Evolutionary conservation across 2,888 invertebrate species (phyloP).

Genomic region (Stenchaetothrips biformis): DNA sequence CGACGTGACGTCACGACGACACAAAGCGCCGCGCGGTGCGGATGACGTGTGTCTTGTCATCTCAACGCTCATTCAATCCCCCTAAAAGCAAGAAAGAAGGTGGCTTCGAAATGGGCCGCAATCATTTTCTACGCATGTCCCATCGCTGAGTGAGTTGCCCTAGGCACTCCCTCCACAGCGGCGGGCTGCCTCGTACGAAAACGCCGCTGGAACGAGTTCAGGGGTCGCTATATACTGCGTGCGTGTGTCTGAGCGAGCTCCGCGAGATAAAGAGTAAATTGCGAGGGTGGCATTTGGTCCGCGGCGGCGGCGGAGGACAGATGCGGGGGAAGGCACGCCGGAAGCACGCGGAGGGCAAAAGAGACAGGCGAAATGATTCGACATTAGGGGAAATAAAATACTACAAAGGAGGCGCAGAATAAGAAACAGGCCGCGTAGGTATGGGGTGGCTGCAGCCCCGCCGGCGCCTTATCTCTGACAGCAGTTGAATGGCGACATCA

Average conservation of each 20-base stretch:
- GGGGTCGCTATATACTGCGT: background rate
- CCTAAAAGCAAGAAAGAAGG: too few species aligned
- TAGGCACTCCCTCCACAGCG: too few species aligned
- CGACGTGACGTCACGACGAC: too few species aligned
- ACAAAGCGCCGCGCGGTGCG: too few species aligned
- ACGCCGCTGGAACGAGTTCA: too few species aligned
- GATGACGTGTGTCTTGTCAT: too few species aligned
- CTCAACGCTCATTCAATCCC: too few species aligned
- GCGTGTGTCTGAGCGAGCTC: background rate
- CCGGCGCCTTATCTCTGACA: slow-evolving; percentile 5
- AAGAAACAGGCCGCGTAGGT: background rate
- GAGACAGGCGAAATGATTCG: background rate
- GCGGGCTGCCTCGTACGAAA: too few species aligned
- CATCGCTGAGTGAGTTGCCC: too few species aligned
- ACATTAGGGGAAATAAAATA: slow-evolving; percentile 8
- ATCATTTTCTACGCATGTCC: too few species aligned
- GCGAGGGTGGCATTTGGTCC: background rate
- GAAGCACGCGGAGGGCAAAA: background rate
- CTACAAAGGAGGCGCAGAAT: slow-evolving; percentile 7
- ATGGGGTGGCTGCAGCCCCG: background rate
- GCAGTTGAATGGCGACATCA: slow-evolving; percentile 20
- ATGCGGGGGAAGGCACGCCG: background rate
- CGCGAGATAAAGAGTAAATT: background rate
- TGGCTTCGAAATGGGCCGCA: too few species aligned
- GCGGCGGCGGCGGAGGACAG: background rate